phyloP scores from a whole-genome alignment of 2,113 vertebrate species.

The Anas platyrhynchos region DNA sequence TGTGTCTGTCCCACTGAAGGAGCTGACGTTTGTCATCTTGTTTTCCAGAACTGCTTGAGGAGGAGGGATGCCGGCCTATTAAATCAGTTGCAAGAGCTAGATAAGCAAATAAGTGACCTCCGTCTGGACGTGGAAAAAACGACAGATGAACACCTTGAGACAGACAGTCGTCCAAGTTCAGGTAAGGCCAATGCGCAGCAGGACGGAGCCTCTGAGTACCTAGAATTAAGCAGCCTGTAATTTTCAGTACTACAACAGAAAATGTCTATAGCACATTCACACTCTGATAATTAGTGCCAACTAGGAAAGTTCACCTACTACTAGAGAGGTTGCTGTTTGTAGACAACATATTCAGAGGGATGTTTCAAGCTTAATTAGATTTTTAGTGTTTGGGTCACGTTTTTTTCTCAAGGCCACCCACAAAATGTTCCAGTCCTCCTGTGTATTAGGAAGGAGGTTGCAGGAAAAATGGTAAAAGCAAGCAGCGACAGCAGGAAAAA shows the following conservation, averaged over 20 bases:
- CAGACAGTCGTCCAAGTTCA: conserved; percentile 95
- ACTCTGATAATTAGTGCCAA: neutral
- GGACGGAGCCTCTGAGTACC: neutral
- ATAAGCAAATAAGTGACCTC: conserved; percentile 93
- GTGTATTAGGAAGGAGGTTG: neutral
- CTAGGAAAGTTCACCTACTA: neutral
- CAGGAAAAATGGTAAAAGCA: conserved; percentile 3
- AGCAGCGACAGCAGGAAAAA: neutral
- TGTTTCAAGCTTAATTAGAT: neutral
- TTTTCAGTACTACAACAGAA: neutral
- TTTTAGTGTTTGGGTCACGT: neutral
- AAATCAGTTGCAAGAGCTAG: conserved; percentile 90
- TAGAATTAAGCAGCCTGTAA: neutral
- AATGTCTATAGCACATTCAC: neutral
- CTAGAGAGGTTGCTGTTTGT: neutral
- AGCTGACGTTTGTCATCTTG: conserved; percentile 18
- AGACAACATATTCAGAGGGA: neutral
- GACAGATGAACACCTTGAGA: conserved; percentile 85
- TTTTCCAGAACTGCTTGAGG: conserved; percentile 88
- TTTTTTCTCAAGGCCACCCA: neutral
- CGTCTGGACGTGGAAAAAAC: conserved; percentile 87
- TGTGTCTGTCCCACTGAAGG: neutral
- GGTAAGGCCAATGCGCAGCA: conserved; percentile 73
- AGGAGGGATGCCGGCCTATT: conserved; percentile 89
- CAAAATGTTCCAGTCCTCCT: neutral